These are phyloP conservation scores for Enteromius unitaeniatus DNA, from an alignment of 2,797 vertebrate species.

Conservation along the genomic window DNA sequence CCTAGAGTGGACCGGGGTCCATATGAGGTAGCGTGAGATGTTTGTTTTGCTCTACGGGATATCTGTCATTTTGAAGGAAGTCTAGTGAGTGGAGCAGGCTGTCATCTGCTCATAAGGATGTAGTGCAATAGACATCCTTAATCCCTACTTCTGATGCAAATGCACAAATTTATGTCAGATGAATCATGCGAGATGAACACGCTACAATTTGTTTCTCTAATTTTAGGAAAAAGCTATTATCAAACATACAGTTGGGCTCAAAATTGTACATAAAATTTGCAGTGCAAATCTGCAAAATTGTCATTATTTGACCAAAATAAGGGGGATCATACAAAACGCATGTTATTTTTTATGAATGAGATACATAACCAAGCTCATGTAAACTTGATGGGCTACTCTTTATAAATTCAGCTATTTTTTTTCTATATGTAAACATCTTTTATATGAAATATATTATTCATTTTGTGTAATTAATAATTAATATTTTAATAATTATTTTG, in stretches of 20 bases:
- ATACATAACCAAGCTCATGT: neutral
- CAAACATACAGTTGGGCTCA: neutral
- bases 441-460: neutral
- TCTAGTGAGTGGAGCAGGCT: conserved; percentile 36
- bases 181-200: neutral
- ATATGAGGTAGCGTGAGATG: conserved; percentile 45
- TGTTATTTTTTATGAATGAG: neutral
- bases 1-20: conserved; percentile 29
- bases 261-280: neutral
- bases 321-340: neutral
- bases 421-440: neutral
- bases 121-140: conserved; percentile 23
- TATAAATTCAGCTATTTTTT: neutral
- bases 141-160: conserved; percentile 11
- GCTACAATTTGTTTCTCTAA: neutral
- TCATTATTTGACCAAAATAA: neutral
- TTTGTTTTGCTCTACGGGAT: conserved; percentile 54
- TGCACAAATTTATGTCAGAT: neutral
- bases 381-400: neutral
- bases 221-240: neutral
- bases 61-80: conserved; percentile 53
- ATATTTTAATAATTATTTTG: neutral
- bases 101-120: conserved; percentile 37
- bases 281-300: neutral
- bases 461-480: neutral